Conservation (phyloP, 2,888 invertebrate species). For the Thera obeliscata region DNA sequence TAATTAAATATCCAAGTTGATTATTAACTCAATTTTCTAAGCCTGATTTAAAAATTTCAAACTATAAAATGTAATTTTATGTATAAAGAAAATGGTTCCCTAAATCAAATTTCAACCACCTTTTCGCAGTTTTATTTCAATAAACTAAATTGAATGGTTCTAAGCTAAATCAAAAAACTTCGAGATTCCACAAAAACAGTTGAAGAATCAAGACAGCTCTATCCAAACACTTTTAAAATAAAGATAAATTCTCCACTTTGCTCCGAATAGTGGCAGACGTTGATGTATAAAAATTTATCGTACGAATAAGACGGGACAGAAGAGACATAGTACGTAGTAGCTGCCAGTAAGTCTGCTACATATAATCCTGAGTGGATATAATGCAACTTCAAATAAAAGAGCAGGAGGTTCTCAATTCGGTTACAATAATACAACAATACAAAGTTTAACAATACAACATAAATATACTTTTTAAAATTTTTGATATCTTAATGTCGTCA, state of each 20-base stretch:
- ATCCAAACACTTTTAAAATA: conserved; percentile 20
- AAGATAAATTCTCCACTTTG: conserved; percentile 21
- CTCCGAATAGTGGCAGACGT: conserved; percentile 25
- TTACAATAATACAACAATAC: too few relatives aligned
- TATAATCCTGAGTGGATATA: too few relatives aligned
- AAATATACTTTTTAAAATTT: too few relatives aligned
- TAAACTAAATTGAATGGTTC: not conserved
- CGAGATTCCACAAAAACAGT: not conserved
- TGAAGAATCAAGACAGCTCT: conserved; percentile 8
- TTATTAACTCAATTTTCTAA: too few relatives aligned
- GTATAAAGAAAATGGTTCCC: not conserved
- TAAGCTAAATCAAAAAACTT: conserved; percentile 9
- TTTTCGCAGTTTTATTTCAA: not conserved
- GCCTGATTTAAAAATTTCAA: too few relatives aligned
- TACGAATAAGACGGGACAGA: conserved; percentile 25
- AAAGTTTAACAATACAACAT: too few relatives aligned
- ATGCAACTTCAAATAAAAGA: too few relatives aligned
- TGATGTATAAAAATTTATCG: conserved; percentile 40
- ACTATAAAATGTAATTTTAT: too few relatives aligned
- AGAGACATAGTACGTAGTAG: conserved; percentile 12
- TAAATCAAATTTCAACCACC: not conserved
- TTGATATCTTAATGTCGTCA: too few relatives aligned
- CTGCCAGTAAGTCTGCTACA: not conserved
- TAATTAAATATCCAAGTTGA: too few relatives aligned
- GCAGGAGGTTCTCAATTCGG: too few relatives aligned